These are phyloP conservation scores for Cerceris ruficornis DNA, from an alignment of 2,888 invertebrate species.

Conservation along the genomic window DNA sequence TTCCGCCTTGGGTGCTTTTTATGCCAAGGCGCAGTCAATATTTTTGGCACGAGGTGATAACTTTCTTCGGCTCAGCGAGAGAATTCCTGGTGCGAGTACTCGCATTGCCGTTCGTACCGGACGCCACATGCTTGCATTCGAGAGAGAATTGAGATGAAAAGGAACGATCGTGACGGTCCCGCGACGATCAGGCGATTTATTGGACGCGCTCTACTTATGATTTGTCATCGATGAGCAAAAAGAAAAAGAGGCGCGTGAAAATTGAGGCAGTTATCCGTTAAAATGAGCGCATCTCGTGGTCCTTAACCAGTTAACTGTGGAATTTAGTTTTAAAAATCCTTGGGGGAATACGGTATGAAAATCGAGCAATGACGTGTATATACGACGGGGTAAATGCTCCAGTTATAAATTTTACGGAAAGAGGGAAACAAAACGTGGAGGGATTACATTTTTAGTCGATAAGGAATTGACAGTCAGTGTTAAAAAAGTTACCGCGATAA, in stretches of 20 bases:
- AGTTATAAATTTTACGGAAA: no score
- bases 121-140: background rate
- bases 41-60: conserved; percentile 13
- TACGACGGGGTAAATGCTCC: no score
- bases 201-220: background rate
- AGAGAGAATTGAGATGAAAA: background rate
- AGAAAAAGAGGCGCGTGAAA: background rate
- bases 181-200: background rate
- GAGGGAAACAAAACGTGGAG: no score
- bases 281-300: no score
- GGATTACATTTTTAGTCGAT: no score
- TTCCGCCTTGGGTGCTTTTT: conserved; percentile 38
- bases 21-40: conserved; percentile 19
- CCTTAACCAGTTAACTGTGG: no score
- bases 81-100: background rate
- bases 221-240: background rate
- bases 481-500: no score
- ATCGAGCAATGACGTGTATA: no score
- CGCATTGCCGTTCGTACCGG: background rate
- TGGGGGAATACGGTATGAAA: no score
- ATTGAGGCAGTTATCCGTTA: no score
- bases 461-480: no score
- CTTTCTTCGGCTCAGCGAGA: background rate
- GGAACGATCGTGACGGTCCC: background rate
- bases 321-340: no score